Evolutionary conservation across 2,888 invertebrate genomes (phyloP), one percentile per base, ranked within the genome.

Genomic region (Empis stercorea): DNA sequence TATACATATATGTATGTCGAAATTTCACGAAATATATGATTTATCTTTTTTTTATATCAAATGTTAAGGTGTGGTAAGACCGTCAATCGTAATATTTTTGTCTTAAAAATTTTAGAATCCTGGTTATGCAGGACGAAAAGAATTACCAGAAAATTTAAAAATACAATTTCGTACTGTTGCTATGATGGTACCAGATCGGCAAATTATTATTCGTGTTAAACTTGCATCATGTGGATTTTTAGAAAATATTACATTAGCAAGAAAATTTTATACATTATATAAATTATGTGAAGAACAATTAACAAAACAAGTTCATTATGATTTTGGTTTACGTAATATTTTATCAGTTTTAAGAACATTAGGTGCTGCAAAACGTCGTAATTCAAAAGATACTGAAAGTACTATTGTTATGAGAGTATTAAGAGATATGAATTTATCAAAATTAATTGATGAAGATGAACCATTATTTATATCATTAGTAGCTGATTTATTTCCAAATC

Each of bases 151-250:
- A 71, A 96, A 96, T 71, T 73, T 96, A 55, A 96, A 96, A 74
- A 93, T 96, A 58, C 95, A 96, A 70, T 96, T 96, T 70, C 81
- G 96, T 46, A 94, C 94, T 0, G 95, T 96, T 0, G 93, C 96
- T 38, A 96, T 96, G 96, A 95, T 96, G 95, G 95, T 96, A 14
- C 95, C 96, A 0, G 96, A 96, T 66, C 73, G 95, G 49, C 95
- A 94, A 71, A 96, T 96, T 60, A 96, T 96, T 60, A 96, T 96
- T 55, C 74, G 95, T 52, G 96, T 96, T 1, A 96, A 96, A 71
- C 71, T 96, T 44, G 95, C 95, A 15, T 89, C 91, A 54, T 95
- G 95, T 64, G 96, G 96, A 23, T 96, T 96, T 66, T 71, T 94
- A 38, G 93, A 96, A 67, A 96, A 96, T 64, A 89, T 95, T 36